Conservation (phyloP, 2,113 vertebrate genomes). For the Ammospiza nelsoni region DNA sequence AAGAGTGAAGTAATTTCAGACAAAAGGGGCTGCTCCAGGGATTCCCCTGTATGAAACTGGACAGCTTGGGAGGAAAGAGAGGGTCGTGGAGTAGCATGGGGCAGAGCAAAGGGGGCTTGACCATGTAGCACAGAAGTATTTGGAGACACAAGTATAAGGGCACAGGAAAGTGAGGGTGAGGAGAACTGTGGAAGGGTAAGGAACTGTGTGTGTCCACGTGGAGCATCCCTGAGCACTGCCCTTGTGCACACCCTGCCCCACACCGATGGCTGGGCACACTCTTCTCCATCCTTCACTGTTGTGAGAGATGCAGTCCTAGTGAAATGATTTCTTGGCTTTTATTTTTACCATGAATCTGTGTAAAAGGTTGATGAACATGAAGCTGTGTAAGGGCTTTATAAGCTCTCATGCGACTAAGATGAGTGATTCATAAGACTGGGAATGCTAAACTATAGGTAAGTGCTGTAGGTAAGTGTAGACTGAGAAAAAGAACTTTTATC, state of each 20-base stretch:
- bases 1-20: background rate
- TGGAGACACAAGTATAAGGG: background rate
- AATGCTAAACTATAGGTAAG: background rate
- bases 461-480: background rate
- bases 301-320: background rate
- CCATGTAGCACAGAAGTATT: background rate
- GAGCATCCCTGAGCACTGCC: background rate
- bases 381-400: background rate
- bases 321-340: background rate
- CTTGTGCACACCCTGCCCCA: fast-evolving
- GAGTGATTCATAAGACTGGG: background rate
- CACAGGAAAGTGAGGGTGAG: background rate
- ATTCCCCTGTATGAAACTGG: background rate
- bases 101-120: background rate
- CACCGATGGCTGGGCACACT: background rate
- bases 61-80: background rate
- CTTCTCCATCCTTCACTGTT: background rate
- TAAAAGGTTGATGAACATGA: background rate
- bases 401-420: background rate
- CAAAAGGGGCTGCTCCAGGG: background rate
- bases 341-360: background rate
- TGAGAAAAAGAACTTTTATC: background rate
- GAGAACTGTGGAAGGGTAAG: background rate
- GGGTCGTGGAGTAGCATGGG: background rate
- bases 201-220: background rate